These are phyloP conservation scores for Sciaenops ocellatus DNA, from an alignment of 2,797 vertebrate genomes.

Conservation along the genomic window DNA sequence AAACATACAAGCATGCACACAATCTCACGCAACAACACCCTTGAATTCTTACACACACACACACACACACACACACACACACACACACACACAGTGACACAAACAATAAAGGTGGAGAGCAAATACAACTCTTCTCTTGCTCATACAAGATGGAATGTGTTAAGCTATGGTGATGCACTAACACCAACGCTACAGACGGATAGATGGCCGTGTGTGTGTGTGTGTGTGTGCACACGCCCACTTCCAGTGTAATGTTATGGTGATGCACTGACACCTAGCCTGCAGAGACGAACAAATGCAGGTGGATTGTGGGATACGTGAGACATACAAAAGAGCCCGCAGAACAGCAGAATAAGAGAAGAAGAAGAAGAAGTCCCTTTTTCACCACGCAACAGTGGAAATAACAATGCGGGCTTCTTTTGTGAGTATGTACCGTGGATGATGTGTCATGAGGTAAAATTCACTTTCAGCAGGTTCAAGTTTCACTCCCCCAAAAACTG, in stretches of 20 bases:
- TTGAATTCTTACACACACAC: background rate
- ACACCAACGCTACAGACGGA: slow-evolving; percentile 45
- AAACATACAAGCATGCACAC: slow-evolving; percentile 41
- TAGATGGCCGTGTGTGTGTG: background rate
- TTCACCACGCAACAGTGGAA: slow-evolving; percentile 45
- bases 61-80: slow-evolving; percentile 2
- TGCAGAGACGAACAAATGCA: slow-evolving; percentile 46
- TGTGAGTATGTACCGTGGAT: slow-evolving; percentile 18
- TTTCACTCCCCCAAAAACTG: slow-evolving; percentile 19
- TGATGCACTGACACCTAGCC: slow-evolving; percentile 41
- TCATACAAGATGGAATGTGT: slow-evolving; percentile 56
- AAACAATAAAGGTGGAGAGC: slow-evolving; percentile 16
- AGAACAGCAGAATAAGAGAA: slow-evolving; percentile 36
- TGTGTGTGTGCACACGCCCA: slow-evolving; percentile 41
- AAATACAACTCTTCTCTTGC: slow-evolving; percentile 39
- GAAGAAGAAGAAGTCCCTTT: background rate
- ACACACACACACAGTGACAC: background rate
- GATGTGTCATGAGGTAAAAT: background rate
- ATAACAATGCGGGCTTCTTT: slow-evolving; percentile 40
- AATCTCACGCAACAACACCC: slow-evolving; percentile 28
- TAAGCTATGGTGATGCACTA: slow-evolving; percentile 48
- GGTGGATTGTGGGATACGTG: slow-evolving; percentile 52
- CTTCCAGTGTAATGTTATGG: background rate
- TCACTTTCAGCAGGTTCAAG: slow-evolving; percentile 48
- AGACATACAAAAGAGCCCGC: slow-evolving; percentile 52